These are phyloP conservation scores for Momotus momota DNA, from an alignment of 2,797 vertebrate genomes.

Conservation along the genomic window DNA sequence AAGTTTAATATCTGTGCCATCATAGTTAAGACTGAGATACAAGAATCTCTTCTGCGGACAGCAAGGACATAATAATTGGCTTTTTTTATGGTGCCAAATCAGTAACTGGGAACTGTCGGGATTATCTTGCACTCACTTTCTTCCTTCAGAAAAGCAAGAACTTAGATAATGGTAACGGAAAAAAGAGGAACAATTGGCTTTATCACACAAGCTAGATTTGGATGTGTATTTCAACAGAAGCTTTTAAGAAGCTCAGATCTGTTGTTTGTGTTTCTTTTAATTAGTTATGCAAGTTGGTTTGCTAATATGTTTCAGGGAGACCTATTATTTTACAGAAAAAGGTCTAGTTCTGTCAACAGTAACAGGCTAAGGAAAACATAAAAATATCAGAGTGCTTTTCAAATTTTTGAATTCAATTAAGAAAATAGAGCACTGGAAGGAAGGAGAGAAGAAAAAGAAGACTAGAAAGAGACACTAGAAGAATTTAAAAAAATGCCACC, in stretches of 20 bases:
- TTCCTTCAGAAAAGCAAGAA: not conserved
- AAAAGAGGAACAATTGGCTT: not conserved
- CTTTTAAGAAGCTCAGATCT: not conserved
- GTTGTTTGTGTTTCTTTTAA: not conserved
- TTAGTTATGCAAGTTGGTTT: not conserved
- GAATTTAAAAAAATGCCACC: not conserved
- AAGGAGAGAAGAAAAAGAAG: not conserved
- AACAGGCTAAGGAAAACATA: not conserved
- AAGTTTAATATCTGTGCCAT: not conserved
- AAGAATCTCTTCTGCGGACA: not conserved
- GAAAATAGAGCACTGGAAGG: not conserved
- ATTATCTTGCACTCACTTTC: not conserved
- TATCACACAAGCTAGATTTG: not conserved
- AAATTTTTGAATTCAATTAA: not conserved
- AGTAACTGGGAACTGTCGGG: not conserved
- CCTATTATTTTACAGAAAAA: not conserved
- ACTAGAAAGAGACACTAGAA: not conserved
- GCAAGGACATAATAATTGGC: not conserved
- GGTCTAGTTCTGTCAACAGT: not conserved
- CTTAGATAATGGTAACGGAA: not conserved
- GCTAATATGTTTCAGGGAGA: not conserved
- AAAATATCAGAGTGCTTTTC: not conserved
- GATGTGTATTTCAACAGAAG: not conserved
- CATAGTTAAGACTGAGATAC: not conserved
- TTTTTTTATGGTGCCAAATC: not conserved